Percentiles rank a stretch among this genome's conserved stretches.
Conservation (phyloP, 2,888 invertebrate species). For the Gonocerus acuteangulatus region DNA sequence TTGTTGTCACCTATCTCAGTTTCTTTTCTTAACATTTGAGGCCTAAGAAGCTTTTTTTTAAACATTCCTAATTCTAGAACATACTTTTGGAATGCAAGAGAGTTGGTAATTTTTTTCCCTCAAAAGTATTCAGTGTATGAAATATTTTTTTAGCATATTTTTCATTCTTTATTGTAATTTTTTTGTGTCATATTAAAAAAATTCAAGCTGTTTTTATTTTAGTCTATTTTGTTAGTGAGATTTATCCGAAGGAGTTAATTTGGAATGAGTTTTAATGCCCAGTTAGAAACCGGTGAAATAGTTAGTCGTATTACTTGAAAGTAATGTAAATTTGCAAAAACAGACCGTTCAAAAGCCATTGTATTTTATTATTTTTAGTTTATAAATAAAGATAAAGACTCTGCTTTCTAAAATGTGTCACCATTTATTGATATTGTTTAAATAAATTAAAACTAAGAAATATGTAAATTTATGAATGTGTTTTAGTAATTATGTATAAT, state of each 20-base stretch:
- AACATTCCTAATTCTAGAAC: background rate
- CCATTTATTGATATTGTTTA: background rate
- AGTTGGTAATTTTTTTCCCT: background rate
- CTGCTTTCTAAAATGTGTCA: too few relatives aligned
- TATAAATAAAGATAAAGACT: constrained; percentile 1
- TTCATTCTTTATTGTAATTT: too few relatives aligned
- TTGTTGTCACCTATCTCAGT: background rate
- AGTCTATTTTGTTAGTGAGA: background rate
- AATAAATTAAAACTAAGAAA: background rate
- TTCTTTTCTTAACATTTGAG: background rate
- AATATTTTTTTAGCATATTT: background rate
- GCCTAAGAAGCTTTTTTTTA: background rate
- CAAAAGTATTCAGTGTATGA: background rate
- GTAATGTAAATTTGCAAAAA: too few relatives aligned
- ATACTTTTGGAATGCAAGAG: background rate
- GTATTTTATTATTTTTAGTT: background rate
- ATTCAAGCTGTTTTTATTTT: background rate
- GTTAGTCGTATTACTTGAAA: too few relatives aligned
- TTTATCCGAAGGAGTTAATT: background rate
- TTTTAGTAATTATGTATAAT: background rate
- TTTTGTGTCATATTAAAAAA: too few relatives aligned
- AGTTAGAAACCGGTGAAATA: too few relatives aligned
- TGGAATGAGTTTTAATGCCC: too few relatives aligned
- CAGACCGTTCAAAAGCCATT: background rate
- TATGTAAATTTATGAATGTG: background rate